Conservation (phyloP, 2,888 invertebrate species). For the Gandaritis pyraliata region DNA sequence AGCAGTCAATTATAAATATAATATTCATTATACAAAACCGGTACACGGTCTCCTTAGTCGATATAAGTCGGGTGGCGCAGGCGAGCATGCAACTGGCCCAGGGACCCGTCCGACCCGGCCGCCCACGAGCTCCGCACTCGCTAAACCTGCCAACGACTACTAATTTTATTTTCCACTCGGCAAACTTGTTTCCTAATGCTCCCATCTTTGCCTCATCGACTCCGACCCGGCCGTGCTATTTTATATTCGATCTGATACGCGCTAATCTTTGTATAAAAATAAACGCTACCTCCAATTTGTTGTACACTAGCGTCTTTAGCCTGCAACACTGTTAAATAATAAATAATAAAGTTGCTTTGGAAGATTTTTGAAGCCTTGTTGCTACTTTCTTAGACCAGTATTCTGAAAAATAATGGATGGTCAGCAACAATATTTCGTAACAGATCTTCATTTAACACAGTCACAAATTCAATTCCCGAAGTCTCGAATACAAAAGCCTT, state of each 20-base stretch:
- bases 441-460: too few relatives aligned
- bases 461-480: too few relatives aligned
- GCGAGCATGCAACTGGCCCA: conserved; percentile 33
- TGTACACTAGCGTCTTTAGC: background rate
- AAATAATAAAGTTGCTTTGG: too few relatives aligned
- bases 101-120: conserved; percentile 38
- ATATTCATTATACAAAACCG: conserved; percentile 22
- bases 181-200: conserved; percentile 71
- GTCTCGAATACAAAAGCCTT: too few relatives aligned
- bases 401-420: too few relatives aligned
- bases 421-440: background rate
- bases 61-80: conserved; percentile 18
- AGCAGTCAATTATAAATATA: background rate
- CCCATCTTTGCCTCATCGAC: conserved; percentile 52
- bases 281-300: background rate
- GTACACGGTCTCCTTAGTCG: conserved; percentile 16
- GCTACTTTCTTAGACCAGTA: too few relatives aligned
- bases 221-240: conserved; percentile 27
- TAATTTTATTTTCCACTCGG: conserved; percentile 71
- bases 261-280: conserved; percentile 26
- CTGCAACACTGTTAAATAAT: too few relatives aligned
- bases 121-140: conserved; percentile 65
- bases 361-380: too few relatives aligned
- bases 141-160: conserved; percentile 70
- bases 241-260: conserved; percentile 32